Evolutionary conservation across 2,113 vertebrate genomes (phyloP).

Genomic region (Epinephelus cyanopodus): DNA sequence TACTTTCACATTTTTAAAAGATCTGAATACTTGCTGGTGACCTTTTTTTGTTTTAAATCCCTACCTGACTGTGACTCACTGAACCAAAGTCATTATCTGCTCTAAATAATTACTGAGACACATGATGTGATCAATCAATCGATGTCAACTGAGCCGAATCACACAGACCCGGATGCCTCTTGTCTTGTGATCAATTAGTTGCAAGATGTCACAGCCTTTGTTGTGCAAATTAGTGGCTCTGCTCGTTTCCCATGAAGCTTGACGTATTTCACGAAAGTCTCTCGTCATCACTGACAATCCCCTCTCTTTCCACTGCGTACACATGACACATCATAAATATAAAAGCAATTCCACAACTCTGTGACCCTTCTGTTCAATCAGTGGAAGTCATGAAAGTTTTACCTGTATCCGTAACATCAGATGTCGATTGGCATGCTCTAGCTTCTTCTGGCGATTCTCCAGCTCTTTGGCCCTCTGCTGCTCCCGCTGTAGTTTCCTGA

Average conservation of each 20-base stretch:
- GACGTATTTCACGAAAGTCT: background rate
- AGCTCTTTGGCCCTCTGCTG: slow-evolving; percentile 95
- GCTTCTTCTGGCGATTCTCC: slow-evolving; percentile 95
- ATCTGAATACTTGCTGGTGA: background rate
- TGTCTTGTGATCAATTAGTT: slow-evolving; percentile 22
- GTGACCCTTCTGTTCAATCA: background rate
- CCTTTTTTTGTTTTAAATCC: background rate
- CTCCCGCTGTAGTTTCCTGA: slow-evolving; percentile 94
- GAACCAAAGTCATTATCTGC: background rate
- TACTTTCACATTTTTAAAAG: too few relatives aligned
- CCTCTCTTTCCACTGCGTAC: background rate
- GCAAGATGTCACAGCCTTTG: background rate
- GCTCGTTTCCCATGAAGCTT: background rate
- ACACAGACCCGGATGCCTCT: background rate
- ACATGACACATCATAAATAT: background rate
- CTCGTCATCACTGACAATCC: background rate
- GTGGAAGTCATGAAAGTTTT: background rate
- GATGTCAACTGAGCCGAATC: background rate
- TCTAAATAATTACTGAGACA: background rate
- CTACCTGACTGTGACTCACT: background rate
- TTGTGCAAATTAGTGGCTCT: background rate
- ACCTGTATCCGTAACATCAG: slow-evolving; percentile 97
- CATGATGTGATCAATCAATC: slow-evolving; percentile 23
- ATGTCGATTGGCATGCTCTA: slow-evolving; percentile 95
- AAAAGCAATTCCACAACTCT: background rate